Conservation (phyloP, 1,140 invertebrate genomes). For the Drosophila truncata region DNA sequence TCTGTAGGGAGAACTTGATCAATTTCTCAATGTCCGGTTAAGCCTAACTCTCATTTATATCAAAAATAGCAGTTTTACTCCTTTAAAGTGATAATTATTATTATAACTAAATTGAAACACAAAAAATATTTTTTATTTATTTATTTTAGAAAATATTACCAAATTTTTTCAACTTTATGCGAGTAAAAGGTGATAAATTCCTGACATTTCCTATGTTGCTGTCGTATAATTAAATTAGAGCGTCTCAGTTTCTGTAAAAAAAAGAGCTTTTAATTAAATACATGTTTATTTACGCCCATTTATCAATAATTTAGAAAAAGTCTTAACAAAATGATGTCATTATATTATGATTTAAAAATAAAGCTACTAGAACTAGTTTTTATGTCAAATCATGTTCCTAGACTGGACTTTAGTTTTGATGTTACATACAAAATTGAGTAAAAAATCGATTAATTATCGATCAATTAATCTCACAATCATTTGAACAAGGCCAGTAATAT, state of each 20-base stretch:
- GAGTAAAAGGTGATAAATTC: neutral
- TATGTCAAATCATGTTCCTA: neutral
- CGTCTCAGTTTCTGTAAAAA: too few species aligned
- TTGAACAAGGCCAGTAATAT: neutral
- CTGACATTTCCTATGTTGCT: neutral
- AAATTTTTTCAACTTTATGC: neutral
- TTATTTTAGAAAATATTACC: too few species aligned
- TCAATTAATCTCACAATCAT: neutral
- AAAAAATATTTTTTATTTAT: too few species aligned
- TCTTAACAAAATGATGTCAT: constrained; percentile 5
- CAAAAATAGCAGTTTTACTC: too few species aligned
- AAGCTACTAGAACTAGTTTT: neutral
- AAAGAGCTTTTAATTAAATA: constrained; percentile 15
- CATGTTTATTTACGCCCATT: constrained; percentile 1
- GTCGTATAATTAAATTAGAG: neutral
- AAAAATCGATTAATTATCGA: neutral
- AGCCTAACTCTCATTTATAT: too few species aligned
- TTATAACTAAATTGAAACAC: too few species aligned
- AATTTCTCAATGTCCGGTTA: neutral
- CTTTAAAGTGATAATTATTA: too few species aligned
- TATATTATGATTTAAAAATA: neutral
- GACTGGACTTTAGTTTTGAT: neutral
- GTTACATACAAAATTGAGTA: neutral
- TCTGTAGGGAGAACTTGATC: neutral
- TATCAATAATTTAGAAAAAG: constrained; percentile 3